Conservation (phyloP, 2,888 invertebrate genomes). For the Machimus rusticus region DNA sequence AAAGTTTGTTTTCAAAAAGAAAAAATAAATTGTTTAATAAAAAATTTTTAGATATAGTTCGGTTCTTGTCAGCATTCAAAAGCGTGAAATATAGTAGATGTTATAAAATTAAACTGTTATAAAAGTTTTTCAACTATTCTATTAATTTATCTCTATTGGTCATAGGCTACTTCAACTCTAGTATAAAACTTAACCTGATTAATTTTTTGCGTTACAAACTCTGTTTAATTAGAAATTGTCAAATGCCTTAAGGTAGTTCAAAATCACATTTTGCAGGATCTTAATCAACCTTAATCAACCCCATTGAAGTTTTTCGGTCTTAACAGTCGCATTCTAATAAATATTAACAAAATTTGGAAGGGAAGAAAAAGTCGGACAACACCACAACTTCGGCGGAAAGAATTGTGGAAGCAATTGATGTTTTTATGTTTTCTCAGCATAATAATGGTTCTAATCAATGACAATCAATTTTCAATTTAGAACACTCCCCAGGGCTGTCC, state of each 20-base stretch:
- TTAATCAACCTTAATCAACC: background rate
- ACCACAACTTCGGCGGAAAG: background rate
- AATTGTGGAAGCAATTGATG: background rate
- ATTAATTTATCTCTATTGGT: too few species aligned
- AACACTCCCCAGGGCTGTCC: background rate
- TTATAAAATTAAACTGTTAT: too few species aligned
- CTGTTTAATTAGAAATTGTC: background rate
- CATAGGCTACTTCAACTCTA: too few species aligned
- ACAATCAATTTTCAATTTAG: conserved; percentile 21
- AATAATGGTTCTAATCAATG: conserved; percentile 18
- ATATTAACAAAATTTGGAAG: background rate
- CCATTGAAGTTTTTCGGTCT: background rate
- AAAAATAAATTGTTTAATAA: too few species aligned
- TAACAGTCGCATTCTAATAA: background rate
- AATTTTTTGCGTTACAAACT: background rate
- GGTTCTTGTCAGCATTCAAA: too few species aligned
- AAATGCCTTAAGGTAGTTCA: background rate
- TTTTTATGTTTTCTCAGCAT: background rate
- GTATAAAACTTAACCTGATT: background rate
- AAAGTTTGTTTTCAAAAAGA: too few species aligned
- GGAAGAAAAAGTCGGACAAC: background rate
- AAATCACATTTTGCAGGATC: background rate
- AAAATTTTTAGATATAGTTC: too few species aligned
- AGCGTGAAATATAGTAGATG: too few species aligned
- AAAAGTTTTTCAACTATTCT: too few species aligned